Evolutionary conservation across 2,888 invertebrate species (phyloP).

Genomic region (Myopa testacea): DNA sequence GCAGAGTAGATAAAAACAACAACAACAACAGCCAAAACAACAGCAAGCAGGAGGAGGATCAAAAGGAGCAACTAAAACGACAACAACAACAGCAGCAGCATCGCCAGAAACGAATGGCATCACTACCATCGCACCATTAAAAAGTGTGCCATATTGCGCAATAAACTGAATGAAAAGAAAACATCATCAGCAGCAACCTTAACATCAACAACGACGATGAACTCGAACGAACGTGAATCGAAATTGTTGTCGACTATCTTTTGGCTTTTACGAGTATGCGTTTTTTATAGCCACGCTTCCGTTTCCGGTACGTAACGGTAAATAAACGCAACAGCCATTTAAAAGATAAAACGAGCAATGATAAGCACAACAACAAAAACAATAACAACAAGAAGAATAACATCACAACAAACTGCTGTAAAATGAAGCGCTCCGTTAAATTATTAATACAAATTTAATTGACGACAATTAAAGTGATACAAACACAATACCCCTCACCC

Average conservation of each 20-base stretch:
- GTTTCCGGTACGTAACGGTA: conserved; percentile 46
- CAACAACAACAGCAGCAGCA: no score
- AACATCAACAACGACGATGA: conserved; percentile 1
- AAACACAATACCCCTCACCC: background rate
- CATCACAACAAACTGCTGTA: background rate
- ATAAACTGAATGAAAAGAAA: background rate
- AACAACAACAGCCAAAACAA: background rate
- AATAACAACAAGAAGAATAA: conserved; percentile 1
- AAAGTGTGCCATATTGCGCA: no score
- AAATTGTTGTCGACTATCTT: background rate
- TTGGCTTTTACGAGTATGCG: conserved; percentile 15
- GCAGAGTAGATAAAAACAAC: background rate
- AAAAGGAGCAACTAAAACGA: no score
- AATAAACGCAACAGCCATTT: background rate
- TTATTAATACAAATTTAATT: conserved; percentile 18
- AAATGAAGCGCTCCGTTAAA: background rate
- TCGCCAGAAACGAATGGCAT: no score
- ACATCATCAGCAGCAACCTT: background rate
- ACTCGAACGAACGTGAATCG: background rate
- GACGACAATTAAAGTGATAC: background rate
- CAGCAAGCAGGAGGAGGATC: background rate
- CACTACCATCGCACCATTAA: no score
- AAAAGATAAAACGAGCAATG: conserved; percentile 1
- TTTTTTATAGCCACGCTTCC: conserved; percentile 49
- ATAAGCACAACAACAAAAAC: conserved; percentile 8